phyloP scores from a whole-genome alignment of 1,140 invertebrate species.

The Drosophila obscura region DNA sequence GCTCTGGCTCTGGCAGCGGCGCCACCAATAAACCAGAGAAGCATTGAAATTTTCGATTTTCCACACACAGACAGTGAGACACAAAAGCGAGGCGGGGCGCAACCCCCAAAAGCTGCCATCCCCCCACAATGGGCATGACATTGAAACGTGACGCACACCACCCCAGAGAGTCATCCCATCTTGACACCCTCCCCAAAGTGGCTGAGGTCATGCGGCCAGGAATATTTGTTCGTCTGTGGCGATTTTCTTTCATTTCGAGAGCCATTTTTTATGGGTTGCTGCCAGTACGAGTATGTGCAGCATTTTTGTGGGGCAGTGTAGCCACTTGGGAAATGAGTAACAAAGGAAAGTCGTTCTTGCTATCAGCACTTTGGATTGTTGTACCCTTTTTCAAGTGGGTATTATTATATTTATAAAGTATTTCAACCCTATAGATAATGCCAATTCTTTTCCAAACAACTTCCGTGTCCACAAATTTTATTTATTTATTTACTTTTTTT shows the following conservation, averaged over 20 bases:
- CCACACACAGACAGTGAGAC: constrained; percentile 39
- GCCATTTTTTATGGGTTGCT: constrained; percentile 1
- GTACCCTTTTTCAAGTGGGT: too few species aligned
- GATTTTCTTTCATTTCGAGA: constrained; percentile 6
- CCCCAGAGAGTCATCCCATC: constrained; percentile 14
- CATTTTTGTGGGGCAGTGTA: constrained; percentile 7
- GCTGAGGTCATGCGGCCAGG: constrained; percentile 56
- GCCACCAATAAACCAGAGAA: constrained; percentile 54
- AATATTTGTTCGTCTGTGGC: constrained; percentile 1
- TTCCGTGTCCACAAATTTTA: too few species aligned
- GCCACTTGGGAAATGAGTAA: constrained; percentile 4
- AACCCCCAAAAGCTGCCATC: constrained; percentile 4
- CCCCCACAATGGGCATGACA: constrained; percentile 61
- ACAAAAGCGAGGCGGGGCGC: constrained; percentile 1
- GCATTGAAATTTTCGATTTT: constrained; percentile 76
- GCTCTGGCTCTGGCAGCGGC: constrained; percentile 17
- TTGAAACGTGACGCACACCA: constrained; percentile 70
- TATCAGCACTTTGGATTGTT: not conserved
- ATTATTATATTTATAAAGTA: too few species aligned
- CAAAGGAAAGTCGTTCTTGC: not conserved
- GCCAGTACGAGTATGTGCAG: too few species aligned
- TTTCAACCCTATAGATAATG: too few species aligned
- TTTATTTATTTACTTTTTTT: too few species aligned
- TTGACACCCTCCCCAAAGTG: constrained; percentile 19
- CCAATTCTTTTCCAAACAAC: too few species aligned